Conservation (phyloP, 2,113 vertebrate species). For the Coregonus clupeaformis region DNA sequence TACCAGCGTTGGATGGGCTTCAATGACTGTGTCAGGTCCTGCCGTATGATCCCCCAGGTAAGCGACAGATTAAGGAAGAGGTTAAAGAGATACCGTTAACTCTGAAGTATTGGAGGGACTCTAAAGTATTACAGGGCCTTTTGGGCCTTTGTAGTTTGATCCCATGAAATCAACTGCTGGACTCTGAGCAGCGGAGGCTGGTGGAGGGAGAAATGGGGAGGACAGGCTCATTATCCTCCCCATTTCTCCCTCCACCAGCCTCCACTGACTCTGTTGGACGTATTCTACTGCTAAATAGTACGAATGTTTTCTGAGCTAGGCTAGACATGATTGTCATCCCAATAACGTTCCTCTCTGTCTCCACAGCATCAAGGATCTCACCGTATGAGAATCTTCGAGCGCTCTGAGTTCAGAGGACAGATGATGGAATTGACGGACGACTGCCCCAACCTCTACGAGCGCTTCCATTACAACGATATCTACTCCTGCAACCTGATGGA, state of each 20-base stretch:
- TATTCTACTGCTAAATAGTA: neutral
- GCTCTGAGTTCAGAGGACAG: conserved; percentile 64
- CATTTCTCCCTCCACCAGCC: no score
- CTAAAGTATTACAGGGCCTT: no score
- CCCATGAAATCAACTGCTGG: no score
- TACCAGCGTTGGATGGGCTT: conserved; percentile 75
- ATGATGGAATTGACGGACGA: conserved; percentile 67
- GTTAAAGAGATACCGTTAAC: neutral
- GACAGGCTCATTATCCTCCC: no score
- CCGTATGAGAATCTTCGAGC: conserved; percentile 65
- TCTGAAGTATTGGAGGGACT: no score
- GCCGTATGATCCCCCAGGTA: conserved; percentile 65
- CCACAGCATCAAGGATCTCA: conserved; percentile 62
- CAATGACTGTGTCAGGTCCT: conserved; percentile 70
- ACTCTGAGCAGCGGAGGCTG: no score
- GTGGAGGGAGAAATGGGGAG: no score
- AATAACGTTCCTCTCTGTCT: neutral
- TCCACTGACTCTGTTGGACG: no score
- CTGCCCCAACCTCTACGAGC: conserved; percentile 63
- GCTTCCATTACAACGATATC: conserved; percentile 62
- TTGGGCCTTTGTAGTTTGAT: no score
- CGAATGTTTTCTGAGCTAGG: neutral
- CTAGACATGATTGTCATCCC: no score
- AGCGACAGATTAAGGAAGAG: neutral
- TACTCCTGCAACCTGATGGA: conserved; percentile 69